Conservation (phyloP, 2,888 invertebrate genomes). For the Mantis religiosa region DNA sequence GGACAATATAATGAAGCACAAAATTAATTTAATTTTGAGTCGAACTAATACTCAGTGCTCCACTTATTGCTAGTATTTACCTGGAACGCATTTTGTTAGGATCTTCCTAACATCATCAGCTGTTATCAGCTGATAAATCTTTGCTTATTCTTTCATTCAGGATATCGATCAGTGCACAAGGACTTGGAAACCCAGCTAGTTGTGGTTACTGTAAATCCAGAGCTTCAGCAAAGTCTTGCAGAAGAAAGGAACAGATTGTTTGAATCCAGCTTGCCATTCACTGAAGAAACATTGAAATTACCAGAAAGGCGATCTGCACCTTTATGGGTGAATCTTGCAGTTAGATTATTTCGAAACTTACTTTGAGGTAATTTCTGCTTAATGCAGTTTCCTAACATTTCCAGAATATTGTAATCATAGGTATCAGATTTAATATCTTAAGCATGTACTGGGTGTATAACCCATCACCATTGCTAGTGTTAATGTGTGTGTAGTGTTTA, state of each 20-base stretch:
- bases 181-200: constrained; percentile 94
- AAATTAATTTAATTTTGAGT: no score
- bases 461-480: no score
- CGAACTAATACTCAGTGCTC: no score
- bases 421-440: no score
- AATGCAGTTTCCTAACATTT: neutral
- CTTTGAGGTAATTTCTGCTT: constrained; percentile 52
- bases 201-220: constrained; percentile 71
- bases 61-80: no score
- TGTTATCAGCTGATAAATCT: no score
- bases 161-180: constrained; percentile 76
- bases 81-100: no score
- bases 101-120: no score
- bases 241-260: constrained; percentile 73
- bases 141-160: constrained; percentile 40
- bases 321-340: constrained; percentile 73
- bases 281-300: constrained; percentile 52
- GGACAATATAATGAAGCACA: no score
- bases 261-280: constrained; percentile 45
- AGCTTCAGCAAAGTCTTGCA: constrained; percentile 62
- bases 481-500: no score
- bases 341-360: constrained; percentile 69
- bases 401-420: neutral
- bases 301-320: constrained; percentile 54
- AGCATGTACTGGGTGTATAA: no score